Evolutionary conservation across 2,888 invertebrate genomes (phyloP), one percentile per base, ranked within the genome.

Genomic region (Amiota minor): DNA sequence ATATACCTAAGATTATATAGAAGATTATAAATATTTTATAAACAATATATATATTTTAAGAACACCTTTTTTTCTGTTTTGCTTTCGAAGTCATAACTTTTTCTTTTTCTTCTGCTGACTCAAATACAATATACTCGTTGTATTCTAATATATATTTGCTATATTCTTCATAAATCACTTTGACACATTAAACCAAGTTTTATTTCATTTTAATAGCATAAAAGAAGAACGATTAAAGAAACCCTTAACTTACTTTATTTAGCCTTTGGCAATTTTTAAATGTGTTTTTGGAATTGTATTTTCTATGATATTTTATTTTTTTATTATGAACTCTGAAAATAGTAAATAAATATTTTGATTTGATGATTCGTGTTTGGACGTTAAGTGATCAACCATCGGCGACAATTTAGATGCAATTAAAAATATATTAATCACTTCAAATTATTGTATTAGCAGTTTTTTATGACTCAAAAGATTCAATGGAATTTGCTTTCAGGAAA

Each of bases 391-490:
- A 65, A 65, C 18, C 12, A 49, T 6, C 46, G 65, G 18, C 18
- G 16, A 65, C 65, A 65, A 65, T 65, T 68, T 50, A 50, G n/a
- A 10, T 20, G 67, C 35, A 68, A 68, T 68, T 68, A 68, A 68
- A 68, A 53, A 23, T 53, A n/a, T 8, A 68, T 68, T 68, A 68
- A 68, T 68, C 67, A 68, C 35, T 2, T 35, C 35, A 35, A 35
- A 35, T 35, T 35, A 35, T 35, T 35, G 35, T 4, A 35, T 35
- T 35, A 35, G 35, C 6, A 8, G 2, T 6, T 35, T 35, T 35
- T 35, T 35, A 35, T 35, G 2, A 35, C 4, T 35, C 35, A 35
- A 4, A 35, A 35, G 35, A 35, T 35, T 35, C 6, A 35, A 35
- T 35, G 35, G 35, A 35, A 35, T 35, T 35, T 35, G 35, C 35